Conservation (phyloP, 2,797 vertebrate species). For the Enteromius unitaeniatus region DNA sequence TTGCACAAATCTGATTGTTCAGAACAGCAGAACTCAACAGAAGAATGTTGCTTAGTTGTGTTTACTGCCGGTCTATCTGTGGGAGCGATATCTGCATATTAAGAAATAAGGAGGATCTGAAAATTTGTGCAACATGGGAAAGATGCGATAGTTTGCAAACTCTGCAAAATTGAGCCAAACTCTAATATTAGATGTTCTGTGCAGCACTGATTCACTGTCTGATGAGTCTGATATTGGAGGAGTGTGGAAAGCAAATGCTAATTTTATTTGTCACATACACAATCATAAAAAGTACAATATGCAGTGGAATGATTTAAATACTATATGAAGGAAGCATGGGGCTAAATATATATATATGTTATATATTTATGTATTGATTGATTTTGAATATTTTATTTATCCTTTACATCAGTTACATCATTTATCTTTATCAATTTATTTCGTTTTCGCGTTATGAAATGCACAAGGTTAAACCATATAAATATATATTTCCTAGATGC, state of each 20-base stretch:
- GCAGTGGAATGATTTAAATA: no score
- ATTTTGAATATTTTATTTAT: no score
- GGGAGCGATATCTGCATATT: background rate
- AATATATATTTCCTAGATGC: background rate
- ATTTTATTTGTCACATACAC: no score
- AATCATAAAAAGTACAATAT: no score
- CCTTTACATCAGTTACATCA: no score
- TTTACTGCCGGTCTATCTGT: background rate
- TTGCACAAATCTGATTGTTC: background rate
- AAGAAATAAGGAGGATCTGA: background rate
- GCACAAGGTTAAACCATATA: background rate
- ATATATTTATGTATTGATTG: no score
- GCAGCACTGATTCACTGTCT: slow-evolving; percentile 23
- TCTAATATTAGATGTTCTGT: slow-evolving; percentile 28
- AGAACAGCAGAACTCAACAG: background rate
- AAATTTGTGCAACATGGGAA: slow-evolving; percentile 17
- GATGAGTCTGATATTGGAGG: slow-evolving; percentile 24
- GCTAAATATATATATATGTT: no score
- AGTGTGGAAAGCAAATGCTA: no score
- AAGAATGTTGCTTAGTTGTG: background rate
- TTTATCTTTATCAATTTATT: background rate
- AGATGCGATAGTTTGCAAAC: slow-evolving; percentile 6
- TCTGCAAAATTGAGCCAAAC: background rate
- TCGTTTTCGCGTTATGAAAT: background rate
- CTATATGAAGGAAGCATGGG: no score